phyloP scores from a whole-genome alignment of 2,888 invertebrate species.

The Cosmopolites sordidus region DNA sequence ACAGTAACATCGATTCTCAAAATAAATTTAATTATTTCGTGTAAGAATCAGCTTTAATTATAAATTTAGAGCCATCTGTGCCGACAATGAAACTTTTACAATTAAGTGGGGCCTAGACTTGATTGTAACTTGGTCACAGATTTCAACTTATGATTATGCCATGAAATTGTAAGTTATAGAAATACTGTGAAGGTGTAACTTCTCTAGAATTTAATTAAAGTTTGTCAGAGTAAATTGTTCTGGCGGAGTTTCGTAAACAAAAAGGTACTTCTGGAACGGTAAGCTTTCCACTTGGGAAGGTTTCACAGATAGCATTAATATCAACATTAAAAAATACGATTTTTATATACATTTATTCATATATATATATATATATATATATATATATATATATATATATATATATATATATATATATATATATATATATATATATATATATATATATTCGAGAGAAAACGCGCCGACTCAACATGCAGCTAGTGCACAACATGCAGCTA shows the following conservation, averaged over 20 bases:
- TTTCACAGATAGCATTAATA: too few relatives aligned
- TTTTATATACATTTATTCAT: too few relatives aligned
- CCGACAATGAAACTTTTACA: neutral
- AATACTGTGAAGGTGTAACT: constrained; percentile 16
- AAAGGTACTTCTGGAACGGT: neutral
- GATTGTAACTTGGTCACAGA: constrained; percentile 1
- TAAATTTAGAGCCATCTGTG: neutral
- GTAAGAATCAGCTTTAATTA: neutral
- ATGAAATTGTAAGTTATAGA: constrained; percentile 17
- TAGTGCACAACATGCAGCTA: too few relatives aligned
- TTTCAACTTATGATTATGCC: constrained; percentile 12
- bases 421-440: too few relatives aligned
- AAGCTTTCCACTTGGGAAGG: too few relatives aligned
- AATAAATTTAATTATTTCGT: neutral
- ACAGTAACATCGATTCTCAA: neutral
- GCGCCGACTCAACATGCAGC: too few relatives aligned
- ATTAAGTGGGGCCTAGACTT: neutral
- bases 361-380: too few relatives aligned
- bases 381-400: too few relatives aligned
- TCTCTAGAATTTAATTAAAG: constrained; percentile 21
- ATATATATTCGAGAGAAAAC: too few relatives aligned
- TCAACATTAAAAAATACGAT: too few relatives aligned
- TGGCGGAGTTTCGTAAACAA: constrained; percentile 17
- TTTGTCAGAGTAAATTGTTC: constrained; percentile 16
- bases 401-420: too few relatives aligned